Evolutionary conservation across 2,113 vertebrate genomes (phyloP), one percentile per base, ranked within the genome.

Genomic region (Cnemophilus loriae): DNA sequence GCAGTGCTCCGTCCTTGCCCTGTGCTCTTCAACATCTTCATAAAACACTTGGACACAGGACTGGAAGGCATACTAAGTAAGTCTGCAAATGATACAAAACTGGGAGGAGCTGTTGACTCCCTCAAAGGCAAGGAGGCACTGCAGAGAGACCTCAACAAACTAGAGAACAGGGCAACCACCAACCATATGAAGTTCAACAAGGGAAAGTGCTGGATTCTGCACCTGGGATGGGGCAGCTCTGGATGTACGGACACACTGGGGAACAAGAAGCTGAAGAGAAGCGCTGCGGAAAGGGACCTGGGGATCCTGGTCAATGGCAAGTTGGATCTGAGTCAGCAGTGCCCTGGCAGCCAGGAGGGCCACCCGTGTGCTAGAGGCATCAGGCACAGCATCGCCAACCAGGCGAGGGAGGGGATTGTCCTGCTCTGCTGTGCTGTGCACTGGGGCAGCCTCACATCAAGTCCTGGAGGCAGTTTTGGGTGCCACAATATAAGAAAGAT

Each of bases 241-340:
- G 16, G 8, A 14, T 63, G 13, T 6, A 26, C 0, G 0, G 12
- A 52, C 6, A 28, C 16, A 26, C 7, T 30, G 56, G 6, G 56
- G 24, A 63, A 55, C 3, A 6, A 41, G 23, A 47, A 11, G 7
- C 41, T 79, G n/a, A 6, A 71, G 6, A 47, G 10, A 19, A 61
- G 8, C 0, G 0, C n/a, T 9, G 3, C 1, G 5, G 24, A 55
- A 63, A 79, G n/a, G 10, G 13, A 17, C 20, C 9, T 41, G n/a
- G 13, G 24, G 1, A 1, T 47, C 15, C 20, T 55, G n/a, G 4
- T 47, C 0, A 0, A 11, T 23, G 23, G 19, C 3, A 15, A 14
- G 19, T 1, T 24, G 28, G 26, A 30, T 1, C 0, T 28, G 16
- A 30, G 20, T 1, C 39, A 47, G 41, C 47, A 61, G 47, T n/a